Conservation (phyloP, 2,888 invertebrate species). For the Amorpha juglandis region DNA sequence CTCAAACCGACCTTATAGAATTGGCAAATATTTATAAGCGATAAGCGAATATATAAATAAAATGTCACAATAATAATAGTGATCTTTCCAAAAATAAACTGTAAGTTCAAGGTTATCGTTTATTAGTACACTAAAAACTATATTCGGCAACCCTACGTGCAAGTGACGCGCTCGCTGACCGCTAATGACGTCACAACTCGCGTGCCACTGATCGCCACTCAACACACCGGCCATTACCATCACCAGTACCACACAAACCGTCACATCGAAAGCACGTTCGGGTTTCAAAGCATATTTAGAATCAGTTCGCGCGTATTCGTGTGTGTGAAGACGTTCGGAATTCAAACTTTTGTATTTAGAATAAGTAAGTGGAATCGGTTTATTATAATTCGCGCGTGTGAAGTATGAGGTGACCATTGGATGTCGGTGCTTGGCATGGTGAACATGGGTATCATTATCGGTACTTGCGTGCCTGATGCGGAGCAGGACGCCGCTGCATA, state of each 20-base stretch:
- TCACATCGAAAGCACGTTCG: conserved; percentile 27
- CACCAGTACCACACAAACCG: conserved; percentile 38
- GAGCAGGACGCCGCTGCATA: conserved; percentile 83
- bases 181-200: conserved; percentile 54
- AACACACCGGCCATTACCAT: too few species aligned
- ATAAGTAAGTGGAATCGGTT: background rate
- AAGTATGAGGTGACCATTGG: conserved; percentile 50
- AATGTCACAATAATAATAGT: background rate
- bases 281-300: background rate
- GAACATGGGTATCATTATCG: conserved; percentile 88
- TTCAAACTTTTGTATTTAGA: background rate
- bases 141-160: background rate
- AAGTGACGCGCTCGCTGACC: conserved; percentile 21
- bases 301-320: conserved; percentile 24
- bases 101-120: background rate
- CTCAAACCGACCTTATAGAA: background rate
- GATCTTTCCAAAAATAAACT: background rate
- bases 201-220: conserved; percentile 44
- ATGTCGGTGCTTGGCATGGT: conserved; percentile 56
- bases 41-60: background rate
- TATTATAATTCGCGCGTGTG: conserved; percentile 5
- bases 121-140: background rate
- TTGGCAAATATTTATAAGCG: background rate
- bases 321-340: conserved; percentile 15
- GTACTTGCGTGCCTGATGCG: conserved; percentile 88